Conservation (phyloP, 2,797 vertebrate species). For the Tapirus indicus region DNA sequence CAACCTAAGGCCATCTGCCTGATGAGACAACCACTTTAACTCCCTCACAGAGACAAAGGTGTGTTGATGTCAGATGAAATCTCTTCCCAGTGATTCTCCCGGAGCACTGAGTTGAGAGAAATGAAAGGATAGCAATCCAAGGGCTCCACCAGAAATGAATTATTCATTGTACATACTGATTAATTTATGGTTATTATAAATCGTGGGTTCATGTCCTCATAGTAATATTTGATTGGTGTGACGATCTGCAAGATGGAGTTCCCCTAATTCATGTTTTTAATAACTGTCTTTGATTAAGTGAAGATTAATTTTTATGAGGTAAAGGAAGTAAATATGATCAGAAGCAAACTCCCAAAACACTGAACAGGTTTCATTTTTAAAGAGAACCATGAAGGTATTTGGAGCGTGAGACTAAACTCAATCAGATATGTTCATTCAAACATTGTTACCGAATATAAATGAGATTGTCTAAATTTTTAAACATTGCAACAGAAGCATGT, state of each 20-base stretch:
- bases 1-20: not conserved
- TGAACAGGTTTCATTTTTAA: slow-evolving; percentile 4
- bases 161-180: not conserved
- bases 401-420: not conserved
- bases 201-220: not conserved
- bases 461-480: not conserved
- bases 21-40: not conserved
- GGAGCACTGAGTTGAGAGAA: not conserved
- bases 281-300: not conserved
- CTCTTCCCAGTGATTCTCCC: not conserved
- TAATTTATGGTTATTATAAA: slow-evolving; percentile 33
- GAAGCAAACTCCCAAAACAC: slow-evolving; percentile 2
- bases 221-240: slow-evolving; percentile 26
- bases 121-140: not conserved
- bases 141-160: not conserved
- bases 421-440: not conserved
- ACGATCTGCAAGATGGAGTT: slow-evolving; percentile 10
- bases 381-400: not conserved
- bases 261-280: slow-evolving; percentile 36
- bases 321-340: slow-evolving; percentile 26
- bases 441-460: not conserved
- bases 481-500: not conserved
- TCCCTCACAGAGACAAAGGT: not conserved
- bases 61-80: not conserved
- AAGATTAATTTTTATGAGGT: slow-evolving; percentile 56